Base-by-base conservation (phyloP, 2,888 invertebrate genomes). In the Falcaria lacertinaria region DNA sequence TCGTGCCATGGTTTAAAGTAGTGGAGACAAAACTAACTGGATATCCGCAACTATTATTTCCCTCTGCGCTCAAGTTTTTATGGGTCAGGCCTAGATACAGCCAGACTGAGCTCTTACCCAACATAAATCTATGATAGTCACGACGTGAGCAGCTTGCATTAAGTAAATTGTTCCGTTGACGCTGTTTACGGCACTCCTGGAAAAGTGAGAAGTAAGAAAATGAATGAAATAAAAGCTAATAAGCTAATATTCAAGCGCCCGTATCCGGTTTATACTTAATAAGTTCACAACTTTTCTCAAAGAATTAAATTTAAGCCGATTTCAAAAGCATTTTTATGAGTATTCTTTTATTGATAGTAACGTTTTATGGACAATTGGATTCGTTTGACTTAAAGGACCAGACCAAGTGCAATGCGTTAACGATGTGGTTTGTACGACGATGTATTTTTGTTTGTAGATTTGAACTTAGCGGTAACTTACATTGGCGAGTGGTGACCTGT, bases 11-110 rank as follows among this genome's bases (percentile, higher is more conserved):
- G 74, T 80, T 83, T 76, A 77, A 81, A 80, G 70, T 65, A 55
- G 64, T 54, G 64, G 69, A 68, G 78, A 81, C 75, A 73, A 73
- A 75, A 77, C 80, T 76, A 83, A 78, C 82, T 81, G 74, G 74
- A 76, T 83, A 78, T 74, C 64, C 69, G 56, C 72, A 61, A 73
- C 73, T 69, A 74, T 82, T 83, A 77, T 80, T 80, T 80, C 66
- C 63, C 70, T 46, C 62, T 52, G 49, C 55, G 65, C 50, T 59
- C 60, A 81, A 83, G 75, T 82, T 86, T 84, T 80, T 83, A 77
- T 83, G 67, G 85, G 84, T 86, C 85, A 86, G 82, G 73, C 82
- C 77, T 71, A 80, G 85, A 80, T 85, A 78, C 83, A 74, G 66
- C 63, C 48, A 74, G 74, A 77, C 79, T 74, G 69, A 73, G 70